Percentiles rank a stretch among this genome's conserved stretches.
Conservation (phyloP, 2,797 vertebrate species). For the Enteromius thamalakanensis region DNA sequence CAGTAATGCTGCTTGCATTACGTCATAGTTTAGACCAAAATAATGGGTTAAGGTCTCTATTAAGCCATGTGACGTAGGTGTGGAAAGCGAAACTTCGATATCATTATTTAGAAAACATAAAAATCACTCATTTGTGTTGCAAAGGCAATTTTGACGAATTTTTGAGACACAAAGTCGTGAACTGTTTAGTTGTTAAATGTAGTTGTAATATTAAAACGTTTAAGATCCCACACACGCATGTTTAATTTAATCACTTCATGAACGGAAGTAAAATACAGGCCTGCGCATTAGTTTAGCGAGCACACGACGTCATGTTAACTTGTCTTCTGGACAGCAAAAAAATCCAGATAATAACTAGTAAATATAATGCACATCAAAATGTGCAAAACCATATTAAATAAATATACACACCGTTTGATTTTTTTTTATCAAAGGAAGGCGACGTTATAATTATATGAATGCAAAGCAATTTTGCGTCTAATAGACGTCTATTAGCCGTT, state of each 20-base stretch:
- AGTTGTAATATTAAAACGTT: too few species aligned
- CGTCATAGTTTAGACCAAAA: conserved; percentile 42
- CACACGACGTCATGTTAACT: not conserved
- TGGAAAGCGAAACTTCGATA: not conserved
- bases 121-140: not conserved
- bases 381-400: not conserved
- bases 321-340: not conserved
- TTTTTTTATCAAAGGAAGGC: not conserved
- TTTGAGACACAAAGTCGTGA: not conserved
- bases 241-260: not conserved
- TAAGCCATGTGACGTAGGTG: not conserved
- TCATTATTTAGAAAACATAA: not conserved
- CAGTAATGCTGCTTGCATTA: conserved; percentile 26
- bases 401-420: too few species aligned
- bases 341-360: not conserved
- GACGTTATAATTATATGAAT: not conserved
- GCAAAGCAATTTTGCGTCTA: not conserved
- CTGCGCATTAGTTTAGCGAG: not conserved
- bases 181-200: not conserved
- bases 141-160: not conserved
- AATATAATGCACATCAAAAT: not conserved
- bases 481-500: not conserved
- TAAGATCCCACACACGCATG: not conserved
- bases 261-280: not conserved
- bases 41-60: conserved; percentile 39